Evolutionary conservation across 2,113 vertebrate genomes (phyloP).

Genomic region (Hiodon tergisus): DNA sequence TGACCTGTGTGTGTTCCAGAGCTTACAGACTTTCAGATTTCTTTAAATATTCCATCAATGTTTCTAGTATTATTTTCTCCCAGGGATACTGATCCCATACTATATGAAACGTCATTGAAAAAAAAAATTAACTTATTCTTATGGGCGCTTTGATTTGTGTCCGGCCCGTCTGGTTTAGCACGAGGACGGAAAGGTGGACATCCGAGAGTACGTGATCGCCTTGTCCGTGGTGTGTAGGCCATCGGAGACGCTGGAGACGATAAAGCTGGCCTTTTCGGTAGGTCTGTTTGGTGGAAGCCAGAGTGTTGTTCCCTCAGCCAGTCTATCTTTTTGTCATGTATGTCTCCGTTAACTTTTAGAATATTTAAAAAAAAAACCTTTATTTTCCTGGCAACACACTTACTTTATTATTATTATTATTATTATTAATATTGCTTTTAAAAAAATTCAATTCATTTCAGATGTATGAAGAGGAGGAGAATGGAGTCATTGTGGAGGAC

Average conservation of each 20-base stretch:
- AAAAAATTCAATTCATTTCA: slow-evolving; percentile 49
- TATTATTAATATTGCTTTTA: too few species aligned
- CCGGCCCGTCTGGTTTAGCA: slow-evolving; percentile 53
- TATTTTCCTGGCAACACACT: not conserved
- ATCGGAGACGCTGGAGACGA: slow-evolving; percentile 85
- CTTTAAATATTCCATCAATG: too few species aligned
- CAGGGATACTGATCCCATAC: not conserved
- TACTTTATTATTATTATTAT: too few species aligned
- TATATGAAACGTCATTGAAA: not conserved
- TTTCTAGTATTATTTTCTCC: too few species aligned
- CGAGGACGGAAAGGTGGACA: slow-evolving; percentile 72
- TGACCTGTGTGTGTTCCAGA: too few species aligned
- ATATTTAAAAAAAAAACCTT: not conserved
- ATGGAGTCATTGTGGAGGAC: slow-evolving; percentile 63
- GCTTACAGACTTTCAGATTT: too few species aligned
- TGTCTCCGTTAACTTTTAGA: too few species aligned
- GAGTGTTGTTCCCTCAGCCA: too few species aligned
- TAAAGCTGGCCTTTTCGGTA: slow-evolving; percentile 88
- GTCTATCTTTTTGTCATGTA: too few species aligned
- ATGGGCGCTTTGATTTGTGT: not conserved
- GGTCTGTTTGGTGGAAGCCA: slow-evolving; percentile 24
- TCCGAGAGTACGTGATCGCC: slow-evolving; percentile 85
- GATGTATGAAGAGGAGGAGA: slow-evolving; percentile 80
- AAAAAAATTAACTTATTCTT: not conserved
- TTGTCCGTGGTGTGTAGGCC: slow-evolving; percentile 93